These are phyloP conservation scores for Drosophila greeni DNA, from an alignment of 2,888 invertebrate species.

Conservation along the genomic window DNA sequence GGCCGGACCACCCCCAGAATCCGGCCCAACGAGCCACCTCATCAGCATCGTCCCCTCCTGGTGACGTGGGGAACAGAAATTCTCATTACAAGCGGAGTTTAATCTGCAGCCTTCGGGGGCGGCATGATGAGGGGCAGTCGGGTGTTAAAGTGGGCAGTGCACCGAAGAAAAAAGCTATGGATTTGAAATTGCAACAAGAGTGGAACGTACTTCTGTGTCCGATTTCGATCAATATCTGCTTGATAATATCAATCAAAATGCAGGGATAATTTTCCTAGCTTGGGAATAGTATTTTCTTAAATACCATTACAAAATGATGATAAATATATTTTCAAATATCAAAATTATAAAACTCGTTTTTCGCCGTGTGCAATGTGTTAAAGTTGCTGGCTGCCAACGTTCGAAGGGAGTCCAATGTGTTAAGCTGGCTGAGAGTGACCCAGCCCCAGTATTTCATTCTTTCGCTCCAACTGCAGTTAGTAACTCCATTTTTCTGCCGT, in stretches of 20 bases:
- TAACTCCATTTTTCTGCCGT: constrained; percentile 1
- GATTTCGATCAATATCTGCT: no score
- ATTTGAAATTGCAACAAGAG: no score
- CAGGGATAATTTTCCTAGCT: no score
- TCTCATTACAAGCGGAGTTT: constrained; percentile 71
- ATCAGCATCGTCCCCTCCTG: constrained; percentile 32
- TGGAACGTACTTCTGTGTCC: no score
- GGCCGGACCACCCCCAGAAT: background rate
- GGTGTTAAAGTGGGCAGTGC: constrained; percentile 4
- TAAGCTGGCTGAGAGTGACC: constrained; percentile 35
- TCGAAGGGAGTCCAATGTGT: constrained; percentile 47
- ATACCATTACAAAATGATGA: no score
- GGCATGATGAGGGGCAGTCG: constrained; percentile 1
- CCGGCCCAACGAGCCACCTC: constrained; percentile 20
- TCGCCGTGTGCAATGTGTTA: background rate
- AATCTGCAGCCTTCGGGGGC: constrained; percentile 55
- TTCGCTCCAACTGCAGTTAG: constrained; percentile 21
- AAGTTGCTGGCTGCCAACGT: constrained; percentile 9
- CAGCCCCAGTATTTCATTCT: constrained; percentile 22
- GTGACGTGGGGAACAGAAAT: constrained; percentile 47
- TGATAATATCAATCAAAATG: no score
- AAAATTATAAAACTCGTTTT: no score
- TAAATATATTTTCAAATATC: no score
- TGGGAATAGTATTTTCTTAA: no score
- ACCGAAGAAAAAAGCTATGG: background rate